Percentiles rank a stretch among this genome's conserved stretches.
These are phyloP conservation scores for Tauraco hartlaubi DNA, from an alignment of 2,797 vertebrate species.

Conservation along the genomic window DNA sequence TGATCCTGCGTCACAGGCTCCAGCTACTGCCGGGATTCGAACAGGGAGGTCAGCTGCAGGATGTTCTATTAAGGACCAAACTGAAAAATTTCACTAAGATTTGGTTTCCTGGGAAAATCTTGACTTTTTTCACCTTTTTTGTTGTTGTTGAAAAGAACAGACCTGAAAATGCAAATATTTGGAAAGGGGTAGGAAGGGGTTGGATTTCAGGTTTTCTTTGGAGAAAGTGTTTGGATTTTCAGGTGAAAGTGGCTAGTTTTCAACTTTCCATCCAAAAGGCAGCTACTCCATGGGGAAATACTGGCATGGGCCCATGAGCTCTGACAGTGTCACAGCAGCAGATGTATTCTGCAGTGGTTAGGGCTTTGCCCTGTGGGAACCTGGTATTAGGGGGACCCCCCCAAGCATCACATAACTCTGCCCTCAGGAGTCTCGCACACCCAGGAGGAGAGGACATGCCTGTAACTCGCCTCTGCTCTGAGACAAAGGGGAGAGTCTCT, in stretches of 20 bases:
- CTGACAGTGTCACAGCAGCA: neutral
- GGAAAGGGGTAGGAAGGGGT: neutral
- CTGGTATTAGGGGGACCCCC: neutral
- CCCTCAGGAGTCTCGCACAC: neutral
- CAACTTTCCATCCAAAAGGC: neutral
- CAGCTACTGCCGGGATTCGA: neutral
- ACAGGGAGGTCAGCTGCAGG: neutral
- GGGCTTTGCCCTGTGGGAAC: neutral
- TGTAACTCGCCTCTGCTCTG: neutral
- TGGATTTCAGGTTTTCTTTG: neutral
- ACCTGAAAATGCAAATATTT: neutral
- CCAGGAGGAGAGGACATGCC: neutral
- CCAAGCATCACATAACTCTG: neutral
- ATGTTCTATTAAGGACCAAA: neutral
- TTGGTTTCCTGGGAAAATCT: neutral
- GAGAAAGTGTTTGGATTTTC: neutral
- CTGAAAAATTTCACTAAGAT: neutral
- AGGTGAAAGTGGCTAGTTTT: neutral
- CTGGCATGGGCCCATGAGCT: fast-evolving
- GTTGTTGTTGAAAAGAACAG: neutral
- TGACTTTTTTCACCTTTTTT: neutral
- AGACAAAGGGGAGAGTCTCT: neutral
- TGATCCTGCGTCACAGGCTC: neutral
- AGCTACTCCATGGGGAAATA: neutral
- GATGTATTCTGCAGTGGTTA: neutral